Base-by-base conservation (phyloP, 1,140 invertebrate genomes). In the Protaetia brevitarsis region DNA sequence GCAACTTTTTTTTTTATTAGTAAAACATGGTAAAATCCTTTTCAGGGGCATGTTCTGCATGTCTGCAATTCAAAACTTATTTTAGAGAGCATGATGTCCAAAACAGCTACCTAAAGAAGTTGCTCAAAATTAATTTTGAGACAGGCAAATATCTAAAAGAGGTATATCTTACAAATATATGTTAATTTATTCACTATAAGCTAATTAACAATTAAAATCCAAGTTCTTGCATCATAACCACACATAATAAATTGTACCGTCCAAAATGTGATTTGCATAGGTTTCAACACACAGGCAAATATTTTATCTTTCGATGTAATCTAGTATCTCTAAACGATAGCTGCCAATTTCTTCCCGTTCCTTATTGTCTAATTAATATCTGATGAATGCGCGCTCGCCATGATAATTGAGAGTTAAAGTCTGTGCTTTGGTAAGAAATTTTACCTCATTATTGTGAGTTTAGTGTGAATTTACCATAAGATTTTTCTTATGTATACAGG, bases 301-400 rank as follows among this genome's bases (percentile, higher is more conserved):
- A 45, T 3, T 45, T 45, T 45, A 45, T 45, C 13, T 45, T n/a
- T n/a, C n/a, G n/a, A n/a, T n/a, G n/a, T 3, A 19, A 45, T 45
- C 13, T 45, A 19, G 7, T 45, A 19, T 19, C 41, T 45, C 10
- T 41, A 41, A 41, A 13, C 37, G 7, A 41, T 11, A 41, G 8
- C 1, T 41, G 8, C 19, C 13, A 41, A 6, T 13, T 8, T 13
- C 8, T 3, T 21, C n/a, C 8, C 19, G 23, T 45, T 8, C 13
- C 10, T n/a, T n/a, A n/a, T n/a, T n/a, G n/a, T n/a, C n/a, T n/a
- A 45, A 45, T 45, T 45, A 41, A 41, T 41, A 41, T 13, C 37
- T 45, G 13, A 45, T 45, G 19, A 45, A 45, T 19, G 8, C 2
- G 3, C 41, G 10, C 2, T 21, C n/a, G 23, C n/a, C n/a, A n/a